Percentiles rank a stretch among this genome's conserved stretches.
Evolutionary conservation across 1,140 invertebrate species (phyloP).

Genomic region (Drosophila lacteicornis): DNA sequence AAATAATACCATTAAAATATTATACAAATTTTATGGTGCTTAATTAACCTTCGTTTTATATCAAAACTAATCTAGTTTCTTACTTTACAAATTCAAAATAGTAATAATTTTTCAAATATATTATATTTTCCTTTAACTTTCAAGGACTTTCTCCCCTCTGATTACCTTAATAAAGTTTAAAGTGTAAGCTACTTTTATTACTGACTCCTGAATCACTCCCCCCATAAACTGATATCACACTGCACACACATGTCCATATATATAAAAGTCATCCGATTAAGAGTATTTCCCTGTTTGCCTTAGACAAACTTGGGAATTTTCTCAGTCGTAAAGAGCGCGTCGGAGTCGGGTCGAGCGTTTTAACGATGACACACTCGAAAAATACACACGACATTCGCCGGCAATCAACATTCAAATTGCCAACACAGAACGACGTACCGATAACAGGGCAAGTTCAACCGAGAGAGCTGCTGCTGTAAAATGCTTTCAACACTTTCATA

Average conservation of each 20-base stretch:
- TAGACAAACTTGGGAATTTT: constrained; percentile 14
- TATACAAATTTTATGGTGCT: no score
- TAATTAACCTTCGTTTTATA: no score
- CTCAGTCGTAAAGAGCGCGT: constrained; percentile 50
- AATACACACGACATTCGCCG: constrained; percentile 5
- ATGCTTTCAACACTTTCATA: constrained; percentile 72
- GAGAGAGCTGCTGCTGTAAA: constrained; percentile 33
- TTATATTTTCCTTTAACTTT: not conserved
- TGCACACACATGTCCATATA: constrained; percentile 12
- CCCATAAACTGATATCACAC: constrained; percentile 12
- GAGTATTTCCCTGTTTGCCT: constrained; percentile 45
- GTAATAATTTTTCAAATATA: no score
- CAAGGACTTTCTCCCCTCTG: not conserved
- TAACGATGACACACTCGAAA: constrained; percentile 73
- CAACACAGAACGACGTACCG: constrained; percentile 40
- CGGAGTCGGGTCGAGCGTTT: constrained; percentile 44
- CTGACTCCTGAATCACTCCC: constrained; percentile 23
- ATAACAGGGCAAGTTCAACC: constrained; percentile 55
- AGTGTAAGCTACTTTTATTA: not conserved
- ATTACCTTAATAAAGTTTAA: not conserved
- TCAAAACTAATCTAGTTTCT: no score
- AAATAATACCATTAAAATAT: no score
- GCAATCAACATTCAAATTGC: constrained; percentile 65
- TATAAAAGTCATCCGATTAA: constrained; percentile 40
- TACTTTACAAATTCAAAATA: no score